Conservation (phyloP, 1,140 invertebrate genomes). For the Dreissena polymorpha region DNA sequence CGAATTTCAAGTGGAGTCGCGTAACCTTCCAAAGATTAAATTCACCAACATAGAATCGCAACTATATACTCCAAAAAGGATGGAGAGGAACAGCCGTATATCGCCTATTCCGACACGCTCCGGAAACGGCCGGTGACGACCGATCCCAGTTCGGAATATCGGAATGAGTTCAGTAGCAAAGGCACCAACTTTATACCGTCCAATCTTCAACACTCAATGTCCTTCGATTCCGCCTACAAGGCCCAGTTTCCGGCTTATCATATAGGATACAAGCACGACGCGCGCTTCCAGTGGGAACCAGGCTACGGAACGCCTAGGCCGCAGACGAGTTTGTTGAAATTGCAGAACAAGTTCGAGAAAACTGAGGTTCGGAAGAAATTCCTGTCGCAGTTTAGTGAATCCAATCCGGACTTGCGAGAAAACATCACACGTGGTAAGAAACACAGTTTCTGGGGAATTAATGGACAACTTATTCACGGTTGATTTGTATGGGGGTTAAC, state of each 20-base stretch:
- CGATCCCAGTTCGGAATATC: slow-evolving; percentile 57
- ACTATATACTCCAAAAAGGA: slow-evolving; percentile 5
- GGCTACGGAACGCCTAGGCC: slow-evolving; percentile 71
- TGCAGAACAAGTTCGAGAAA: slow-evolving; percentile 76
- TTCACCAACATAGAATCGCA: slow-evolving; percentile 21
- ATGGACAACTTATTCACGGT: slow-evolving; percentile 72
- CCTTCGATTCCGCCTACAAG: slow-evolving; percentile 65
- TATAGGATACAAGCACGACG: slow-evolving; percentile 72
- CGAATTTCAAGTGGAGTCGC: slow-evolving; percentile 13
- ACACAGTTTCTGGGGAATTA: slow-evolving; percentile 73
- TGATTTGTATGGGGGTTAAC: slow-evolving; percentile 29
- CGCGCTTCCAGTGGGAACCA: slow-evolving; percentile 72
- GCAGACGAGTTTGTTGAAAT: slow-evolving; percentile 68
- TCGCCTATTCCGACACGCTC: slow-evolving; percentile 11
- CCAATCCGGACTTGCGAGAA: slow-evolving; percentile 72
- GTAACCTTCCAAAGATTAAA: slow-evolving; percentile 6
- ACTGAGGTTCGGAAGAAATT: slow-evolving; percentile 66
- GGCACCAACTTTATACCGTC: slow-evolving; percentile 70
- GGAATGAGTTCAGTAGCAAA: slow-evolving; percentile 70
- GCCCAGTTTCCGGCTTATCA: slow-evolving; percentile 69
- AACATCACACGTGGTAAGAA: slow-evolving; percentile 75
- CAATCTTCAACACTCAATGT: slow-evolving; percentile 58
- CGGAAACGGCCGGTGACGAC: slow-evolving; percentile 28
- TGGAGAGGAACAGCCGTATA: slow-evolving; percentile 11
- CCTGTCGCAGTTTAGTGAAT: slow-evolving; percentile 69